Percentiles rank a stretch among this genome's conserved stretches.
These are phyloP conservation scores for Acrocyrtus sp. DNA, from an alignment of 2,888 invertebrate genomes.

Conservation along the genomic window DNA sequence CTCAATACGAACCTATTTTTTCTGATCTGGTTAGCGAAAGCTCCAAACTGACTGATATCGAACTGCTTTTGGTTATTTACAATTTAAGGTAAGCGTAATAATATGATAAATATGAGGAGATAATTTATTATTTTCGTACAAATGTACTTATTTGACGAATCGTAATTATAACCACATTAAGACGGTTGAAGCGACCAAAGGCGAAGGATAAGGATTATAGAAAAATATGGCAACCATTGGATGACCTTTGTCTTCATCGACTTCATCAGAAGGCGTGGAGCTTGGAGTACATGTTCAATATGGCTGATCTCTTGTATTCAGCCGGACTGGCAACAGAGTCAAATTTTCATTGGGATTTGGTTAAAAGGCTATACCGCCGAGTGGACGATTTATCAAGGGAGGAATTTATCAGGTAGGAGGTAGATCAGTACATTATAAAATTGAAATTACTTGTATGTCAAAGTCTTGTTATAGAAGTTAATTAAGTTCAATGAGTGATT, in stretches of 20 bases:
- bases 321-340: conserved; percentile 31
- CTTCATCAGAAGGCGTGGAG: conserved; percentile 14
- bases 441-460: too few relatives aligned
- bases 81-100: too few relatives aligned
- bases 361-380: conserved; percentile 71
- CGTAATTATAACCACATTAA: too few relatives aligned
- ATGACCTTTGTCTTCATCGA: conserved; percentile 73
- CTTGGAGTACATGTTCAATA: conserved; percentile 69
- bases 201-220: conserved; percentile 72
- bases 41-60: conserved; percentile 35
- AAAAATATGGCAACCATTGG: conserved; percentile 76
- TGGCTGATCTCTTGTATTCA: conserved; percentile 75
- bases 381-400: conserved; percentile 71
- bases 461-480: too few relatives aligned
- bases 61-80: conserved; percentile 32
- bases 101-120: too few relatives aligned
- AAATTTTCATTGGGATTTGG: conserved; percentile 69
- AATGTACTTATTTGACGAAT: too few relatives aligned
- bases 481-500: too few relatives aligned
- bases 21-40: conserved; percentile 28
- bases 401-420: conserved; percentile 76
- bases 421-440: too few relatives aligned
- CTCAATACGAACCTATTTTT: conserved; percentile 22
- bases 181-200: too few relatives aligned
- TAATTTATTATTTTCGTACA: conserved; percentile 67